Conservation (phyloP, 1,140 invertebrate species). For the Cecropterus lyciades region DNA sequence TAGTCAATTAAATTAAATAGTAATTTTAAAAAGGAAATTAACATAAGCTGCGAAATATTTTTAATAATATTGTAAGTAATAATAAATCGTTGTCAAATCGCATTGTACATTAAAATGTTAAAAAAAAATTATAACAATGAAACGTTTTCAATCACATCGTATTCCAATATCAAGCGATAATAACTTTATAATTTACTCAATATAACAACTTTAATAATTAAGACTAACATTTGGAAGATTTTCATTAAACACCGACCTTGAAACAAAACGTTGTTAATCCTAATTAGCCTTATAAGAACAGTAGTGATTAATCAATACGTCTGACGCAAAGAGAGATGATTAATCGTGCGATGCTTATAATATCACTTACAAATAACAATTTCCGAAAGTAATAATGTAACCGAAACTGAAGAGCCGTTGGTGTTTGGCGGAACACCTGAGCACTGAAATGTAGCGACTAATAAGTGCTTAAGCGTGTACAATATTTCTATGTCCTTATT, state of each 20-base stretch:
- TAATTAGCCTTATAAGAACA: constrained; percentile 25
- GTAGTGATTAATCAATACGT: constrained; percentile 33
- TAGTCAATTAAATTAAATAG: no score
- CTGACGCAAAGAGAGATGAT: constrained; percentile 29
- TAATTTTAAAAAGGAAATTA: no score
- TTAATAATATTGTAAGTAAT: no score
- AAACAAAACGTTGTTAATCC: constrained; percentile 21
- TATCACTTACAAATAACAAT: constrained; percentile 31
- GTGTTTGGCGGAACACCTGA: constrained; percentile 25
- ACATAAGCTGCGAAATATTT: no score
- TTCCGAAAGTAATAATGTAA: constrained; percentile 31
- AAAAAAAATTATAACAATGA: no score
- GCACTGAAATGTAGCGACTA: constrained; percentile 27
- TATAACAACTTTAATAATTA: no score
- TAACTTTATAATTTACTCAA: no score
- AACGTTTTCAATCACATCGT: no score
- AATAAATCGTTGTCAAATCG: no score
- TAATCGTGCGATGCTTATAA: constrained; percentile 27
- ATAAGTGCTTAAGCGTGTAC: constrained; percentile 25
- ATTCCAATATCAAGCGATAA: no score
- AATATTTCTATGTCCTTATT: constrained; percentile 23
- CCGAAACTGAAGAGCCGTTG: constrained; percentile 17
- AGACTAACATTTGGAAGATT: background rate
- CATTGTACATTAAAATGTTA: no score
- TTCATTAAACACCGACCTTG: background rate